A percentile compares a stretch with the other conserved stretches of the same genome.
Evolutionary conservation across 2,888 invertebrate genomes (phyloP).

Genomic region (Abrostola tripartita): DNA sequence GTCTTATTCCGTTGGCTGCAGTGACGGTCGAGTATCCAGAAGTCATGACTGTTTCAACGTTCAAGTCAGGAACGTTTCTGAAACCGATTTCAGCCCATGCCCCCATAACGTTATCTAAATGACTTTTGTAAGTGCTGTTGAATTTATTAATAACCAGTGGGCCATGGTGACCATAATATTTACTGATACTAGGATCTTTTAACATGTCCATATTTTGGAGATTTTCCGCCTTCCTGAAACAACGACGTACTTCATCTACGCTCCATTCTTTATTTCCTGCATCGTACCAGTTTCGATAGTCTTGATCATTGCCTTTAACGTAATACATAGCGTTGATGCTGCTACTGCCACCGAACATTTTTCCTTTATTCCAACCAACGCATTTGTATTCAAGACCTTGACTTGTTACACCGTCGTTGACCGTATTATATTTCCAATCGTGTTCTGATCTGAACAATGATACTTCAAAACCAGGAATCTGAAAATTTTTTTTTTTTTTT

Average conservation of each 20-base stretch:
- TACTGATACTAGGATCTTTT: slow-evolving; percentile 51
- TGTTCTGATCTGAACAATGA: slow-evolving; percentile 75
- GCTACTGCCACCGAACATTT: slow-evolving; percentile 88
- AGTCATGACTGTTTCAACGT: slow-evolving; percentile 77
- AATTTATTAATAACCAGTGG: slow-evolving; percentile 79
- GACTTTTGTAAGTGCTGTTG: slow-evolving; percentile 72
- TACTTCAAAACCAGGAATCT: slow-evolving; percentile 59
- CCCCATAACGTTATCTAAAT: slow-evolving; percentile 65
- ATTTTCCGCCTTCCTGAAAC: slow-evolving; percentile 85
- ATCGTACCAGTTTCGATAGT: slow-evolving; percentile 86
- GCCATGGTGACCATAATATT: slow-evolving; percentile 76
- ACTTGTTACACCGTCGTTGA: slow-evolving; percentile 91
- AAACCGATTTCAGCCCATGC: slow-evolving; percentile 82
- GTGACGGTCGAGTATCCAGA: slow-evolving; percentile 82
- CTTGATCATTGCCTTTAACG: slow-evolving; percentile 81
- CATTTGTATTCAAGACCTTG: slow-evolving; percentile 85
- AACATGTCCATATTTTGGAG: slow-evolving; percentile 63
- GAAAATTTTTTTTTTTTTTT: no score
- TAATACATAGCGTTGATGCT: slow-evolving; percentile 88
- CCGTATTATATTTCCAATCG: slow-evolving; percentile 95
- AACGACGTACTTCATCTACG: slow-evolving; percentile 80
- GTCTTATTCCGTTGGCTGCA: slow-evolving; percentile 79
- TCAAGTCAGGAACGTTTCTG: slow-evolving; percentile 70
- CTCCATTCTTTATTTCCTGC: slow-evolving; percentile 87
- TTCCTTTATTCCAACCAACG: slow-evolving; percentile 88